Base-by-base conservation (phyloP, 2,113 vertebrate genomes). In the Seriola rivoliana region DNA sequence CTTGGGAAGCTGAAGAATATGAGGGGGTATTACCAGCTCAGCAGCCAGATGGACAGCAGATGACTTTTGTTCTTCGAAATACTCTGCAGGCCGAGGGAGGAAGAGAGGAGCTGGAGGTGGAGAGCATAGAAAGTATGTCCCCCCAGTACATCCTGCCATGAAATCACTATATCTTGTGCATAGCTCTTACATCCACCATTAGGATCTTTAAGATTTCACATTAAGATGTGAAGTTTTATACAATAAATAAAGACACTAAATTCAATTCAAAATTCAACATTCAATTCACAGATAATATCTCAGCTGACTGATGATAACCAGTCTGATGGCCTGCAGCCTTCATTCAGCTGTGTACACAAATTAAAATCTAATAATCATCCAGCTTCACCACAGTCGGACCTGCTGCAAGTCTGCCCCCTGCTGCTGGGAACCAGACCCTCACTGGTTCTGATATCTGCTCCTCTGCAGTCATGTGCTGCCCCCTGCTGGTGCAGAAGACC, bases 41-140 rank as follows among this genome's bases (percentile, higher is more conserved):
- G 85, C 74, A 19, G 80, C 91, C 92, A 93, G 87, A 94, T 94
- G 91, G 89, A 87, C 85, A 90, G 92, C 92, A 93, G 91, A 94
- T 92, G 91, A 93, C 82, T 90, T 91, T 84, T 76, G 81, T 91
- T 91, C 84, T 72, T 71, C 75, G 75, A 80, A 85, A 92, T 38
- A 78, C 68, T 71, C 17, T 25, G 29, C 48, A 82, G 69, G 48
- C 68, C 21, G 71, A 75, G 44, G 34, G 66, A 78, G 60, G 54
- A 52, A 58, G 48, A 75, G 36, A 75, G 36, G 65, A 67, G 59
- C 65, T 63, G 44, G 42, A 58, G 62, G 52, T 23, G 58, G 38
- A 36, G 38, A 67, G 32, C n/a, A 66, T 62, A 14, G 38, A 46
- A 70, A 54, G 64, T 10, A 8, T 3, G 1, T 8, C 38, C 38